Base-by-base conservation (phyloP, 2,888 invertebrate species). In the Zhengitettix transpicula region DNA sequence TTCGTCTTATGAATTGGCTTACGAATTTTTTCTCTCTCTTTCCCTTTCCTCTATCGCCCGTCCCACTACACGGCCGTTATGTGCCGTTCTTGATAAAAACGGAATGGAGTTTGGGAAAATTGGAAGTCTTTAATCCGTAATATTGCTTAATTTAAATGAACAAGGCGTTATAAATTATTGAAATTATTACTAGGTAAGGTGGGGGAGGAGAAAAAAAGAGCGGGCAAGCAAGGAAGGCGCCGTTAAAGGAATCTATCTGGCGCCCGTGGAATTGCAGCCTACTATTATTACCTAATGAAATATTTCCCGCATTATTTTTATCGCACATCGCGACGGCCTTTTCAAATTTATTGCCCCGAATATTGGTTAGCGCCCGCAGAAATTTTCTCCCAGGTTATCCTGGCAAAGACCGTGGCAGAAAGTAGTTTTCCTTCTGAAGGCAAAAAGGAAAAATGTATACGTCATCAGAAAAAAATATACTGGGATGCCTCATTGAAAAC, bases 81-180 rank as follows among this genome's bases (percentile, higher is more conserved):
- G 12, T 14, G 47, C 12, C 14, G 47, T n/a, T 12, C 47, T 47
- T 47, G 55, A 40, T 40, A 40, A 55, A 41, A 12, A 41, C 40
- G 55, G 41, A 40, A n/a, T 1, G 40, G 56, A 60, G 58, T 60
- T 60, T 60, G 41, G 57, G 60, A 60, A 60, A 60, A 60, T 60
- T 60, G 60, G 60, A 60, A 55, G 44, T 52, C 60, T 59, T 60
- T 65, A 64, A 64, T 64, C 64, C 63, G 44, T 62, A 62, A 63
- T 65, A 65, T 65, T 65, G 63, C 63, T 64, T 65, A 65, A 65
- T 65, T 64, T 65, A 65, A 65, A 65, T 63, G 65, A 64, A 61
- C 60, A 56, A 54, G 58, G 55, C 61, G 61, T 60, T 63, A 64
- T 65, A 65, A 65, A 64, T 64, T 65, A 65, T 65, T 62, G 63